Evolutionary conservation across 2,797 vertebrate genomes (phyloP), one percentile per base, ranked within the genome.

Genomic region (Catharus ustulatus): DNA sequence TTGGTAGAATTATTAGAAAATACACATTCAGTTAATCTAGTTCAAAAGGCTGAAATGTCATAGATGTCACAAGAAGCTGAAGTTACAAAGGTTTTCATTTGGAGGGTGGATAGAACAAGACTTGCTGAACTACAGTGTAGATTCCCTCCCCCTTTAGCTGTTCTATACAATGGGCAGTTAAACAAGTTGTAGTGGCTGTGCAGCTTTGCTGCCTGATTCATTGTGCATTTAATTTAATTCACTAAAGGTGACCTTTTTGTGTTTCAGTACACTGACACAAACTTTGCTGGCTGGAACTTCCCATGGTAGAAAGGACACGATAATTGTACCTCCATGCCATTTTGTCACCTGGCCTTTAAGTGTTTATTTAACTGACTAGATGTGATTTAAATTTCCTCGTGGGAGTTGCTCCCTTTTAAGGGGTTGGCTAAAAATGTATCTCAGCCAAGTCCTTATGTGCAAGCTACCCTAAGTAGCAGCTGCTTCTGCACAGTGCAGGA

Each of bases 161-260:
- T 91, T 79, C 40, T 16, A 79, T 82, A 54, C 89, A 52, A 4
- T 29, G 59, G 86, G 42, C 85, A 81, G 68, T 91, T 90, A 82
- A 97, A 68, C 80, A 76, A 72, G 84, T 90, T 84, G 67, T 72
- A 69, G 59, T 85, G 78, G 69, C 73, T 73, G 11, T n/a, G n/a
- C 55, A 51, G 30, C 79, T 95, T 63, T 93, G 87, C 73, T 86
- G 42, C 76, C 84, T 95, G 92, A 96, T 96, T 95, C 96, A 97
- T 89, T 86, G 89, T n/a, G 46, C 57, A 23, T 94, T 96, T 95
- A 94, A 89, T 97, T 96, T 91, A 92, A 94, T 95, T 95, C 93
- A 86, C 74, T 66, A 19, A 96, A 96, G 94, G 95, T 98, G 94
- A 96, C 93, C 77, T 90, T 88, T 74, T 36, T 91, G 38, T 78